These are phyloP conservation scores for Andrena chrysosceles DNA, from an alignment of 2,888 invertebrate species.

Conservation along the genomic window DNA sequence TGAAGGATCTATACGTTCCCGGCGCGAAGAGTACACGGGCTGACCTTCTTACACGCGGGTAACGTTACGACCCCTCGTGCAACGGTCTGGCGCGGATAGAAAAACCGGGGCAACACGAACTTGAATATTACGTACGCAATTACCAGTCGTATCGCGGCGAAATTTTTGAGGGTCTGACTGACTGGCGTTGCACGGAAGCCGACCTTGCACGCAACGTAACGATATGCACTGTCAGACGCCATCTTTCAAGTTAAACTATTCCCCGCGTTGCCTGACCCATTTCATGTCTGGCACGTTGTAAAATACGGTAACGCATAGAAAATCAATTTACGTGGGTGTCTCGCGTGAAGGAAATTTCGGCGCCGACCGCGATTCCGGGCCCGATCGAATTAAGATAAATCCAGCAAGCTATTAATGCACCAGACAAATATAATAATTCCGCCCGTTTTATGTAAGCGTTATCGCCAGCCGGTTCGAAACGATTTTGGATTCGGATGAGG, in stretches of 20 bases:
- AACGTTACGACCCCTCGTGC: not conserved
- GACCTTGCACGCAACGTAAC: conserved; percentile 66
- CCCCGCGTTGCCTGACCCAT: conserved; percentile 79
- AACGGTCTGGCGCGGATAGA: not conserved
- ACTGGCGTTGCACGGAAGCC: conserved; percentile 61
- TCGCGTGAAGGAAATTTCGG: conserved; percentile 41
- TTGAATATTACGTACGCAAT: conserved; percentile 52
- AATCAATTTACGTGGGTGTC: conserved; percentile 53
- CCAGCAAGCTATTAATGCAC: conserved; percentile 22
- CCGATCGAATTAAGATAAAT: conserved; percentile 39
- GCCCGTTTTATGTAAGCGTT: conserved; percentile 14
- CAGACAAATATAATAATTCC: conserved; percentile 20
- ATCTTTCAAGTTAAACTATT: conserved; percentile 64
- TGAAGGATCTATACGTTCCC: conserved; percentile 51
- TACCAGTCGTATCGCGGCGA: conserved; percentile 32
- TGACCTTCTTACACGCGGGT: conserved; percentile 37
- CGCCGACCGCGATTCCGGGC: not conserved
- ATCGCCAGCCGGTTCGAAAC: conserved; percentile 12
- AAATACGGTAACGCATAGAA: conserved; percentile 54
- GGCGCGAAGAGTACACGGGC: conserved; percentile 18
- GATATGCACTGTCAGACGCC: conserved; percentile 66
- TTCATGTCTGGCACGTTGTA: conserved; percentile 73
- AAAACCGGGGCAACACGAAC: conserved; percentile 19
- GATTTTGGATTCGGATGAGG: conserved; percentile 20
- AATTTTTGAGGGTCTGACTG: conserved; percentile 59